These are phyloP conservation scores for Ifrita kowaldi DNA, from an alignment of 2,113 vertebrate genomes.

Conservation along the genomic window DNA sequence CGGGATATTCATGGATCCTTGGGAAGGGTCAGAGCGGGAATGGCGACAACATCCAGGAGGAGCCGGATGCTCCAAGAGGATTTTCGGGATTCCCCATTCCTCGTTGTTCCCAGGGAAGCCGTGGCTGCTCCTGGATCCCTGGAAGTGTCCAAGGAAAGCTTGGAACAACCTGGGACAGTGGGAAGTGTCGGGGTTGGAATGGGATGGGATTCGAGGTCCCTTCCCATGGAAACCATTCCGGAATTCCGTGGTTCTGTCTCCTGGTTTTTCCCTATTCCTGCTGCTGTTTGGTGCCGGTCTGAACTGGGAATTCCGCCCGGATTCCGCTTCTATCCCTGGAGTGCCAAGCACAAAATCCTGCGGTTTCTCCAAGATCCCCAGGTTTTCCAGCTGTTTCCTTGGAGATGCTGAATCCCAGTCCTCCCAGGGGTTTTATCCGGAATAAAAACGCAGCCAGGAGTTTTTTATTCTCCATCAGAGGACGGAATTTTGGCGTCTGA, in stretches of 20 bases:
- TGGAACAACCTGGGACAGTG: fast-evolving
- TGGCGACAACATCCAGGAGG: background rate
- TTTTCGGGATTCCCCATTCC: background rate
- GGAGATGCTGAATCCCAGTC: background rate
- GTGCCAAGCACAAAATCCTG: background rate
- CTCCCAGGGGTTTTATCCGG: background rate
- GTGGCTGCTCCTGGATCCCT: background rate
- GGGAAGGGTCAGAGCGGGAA: background rate
- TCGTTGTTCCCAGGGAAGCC: background rate
- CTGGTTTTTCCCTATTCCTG: fast-evolving
- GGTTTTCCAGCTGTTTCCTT: conserved; percentile 40
- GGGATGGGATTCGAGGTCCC: background rate
- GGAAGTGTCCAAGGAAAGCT: background rate
- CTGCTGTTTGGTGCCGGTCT: background rate
- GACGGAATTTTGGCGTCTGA: background rate
- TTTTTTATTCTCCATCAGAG: background rate
- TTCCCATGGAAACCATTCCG: background rate
- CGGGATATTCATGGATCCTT: fast-evolving
- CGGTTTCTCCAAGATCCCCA: background rate
- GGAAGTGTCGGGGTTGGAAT: background rate
- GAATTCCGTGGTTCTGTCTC: background rate
- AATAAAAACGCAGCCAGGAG: background rate
- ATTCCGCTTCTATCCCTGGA: background rate
- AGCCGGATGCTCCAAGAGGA: background rate
- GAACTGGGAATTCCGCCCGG: fast-evolving